Evolutionary conservation across 2,888 invertebrate species (phyloP), one percentile per base, ranked within the genome.

Genomic region (Drosophila atroscutellata): DNA sequence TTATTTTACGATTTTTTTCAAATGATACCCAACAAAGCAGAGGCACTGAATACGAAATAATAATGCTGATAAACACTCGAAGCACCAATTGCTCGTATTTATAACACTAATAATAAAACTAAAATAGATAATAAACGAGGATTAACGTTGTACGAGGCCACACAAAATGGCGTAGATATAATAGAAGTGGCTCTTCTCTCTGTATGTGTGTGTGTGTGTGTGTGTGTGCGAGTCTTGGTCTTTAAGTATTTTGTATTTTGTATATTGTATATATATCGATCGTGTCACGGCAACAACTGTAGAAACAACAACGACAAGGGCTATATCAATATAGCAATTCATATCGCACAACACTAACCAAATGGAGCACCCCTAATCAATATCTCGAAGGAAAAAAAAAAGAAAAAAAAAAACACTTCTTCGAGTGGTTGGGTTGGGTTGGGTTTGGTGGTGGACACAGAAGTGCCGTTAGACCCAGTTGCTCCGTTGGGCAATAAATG

Each of bases 1-100:
- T 87, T 89, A 90, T 89, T 89, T 90, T 89, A 90, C 83, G 90
- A 90, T 90, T 89, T 78, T 85, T 85, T 89, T 76, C 59, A 58
- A 81, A 81, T 89, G 83, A 90, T 86, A 90, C 89, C 80, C 72
- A 81, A 81, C 75, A 81, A 80, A 78, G 69, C 52, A 15, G 37
- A 55, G 68, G 66, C 66, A 78, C 79, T 76, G 78, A 83, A 78
- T 52, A 70, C 68, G 67, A 69, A 70, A 45, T 30, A 30, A 15
- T 45, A 45, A 45, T 45, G 70, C 82, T 86, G 87, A 84, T 80
- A 84, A 79, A 74, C 69, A 70, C 63, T 78, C 70, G 26, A 76
- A 68, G 59, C 47, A 54, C 56, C 32, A 60, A 45, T 51, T 57
- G 64, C 50, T 49, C 61, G 62, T 68, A 76, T 87, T 82, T 85